These are phyloP conservation scores for Sanderia malayensis DNA, from an alignment of 30 jellyfish, hydroid and myxozoan genomes.

Conservation along the genomic window DNA sequence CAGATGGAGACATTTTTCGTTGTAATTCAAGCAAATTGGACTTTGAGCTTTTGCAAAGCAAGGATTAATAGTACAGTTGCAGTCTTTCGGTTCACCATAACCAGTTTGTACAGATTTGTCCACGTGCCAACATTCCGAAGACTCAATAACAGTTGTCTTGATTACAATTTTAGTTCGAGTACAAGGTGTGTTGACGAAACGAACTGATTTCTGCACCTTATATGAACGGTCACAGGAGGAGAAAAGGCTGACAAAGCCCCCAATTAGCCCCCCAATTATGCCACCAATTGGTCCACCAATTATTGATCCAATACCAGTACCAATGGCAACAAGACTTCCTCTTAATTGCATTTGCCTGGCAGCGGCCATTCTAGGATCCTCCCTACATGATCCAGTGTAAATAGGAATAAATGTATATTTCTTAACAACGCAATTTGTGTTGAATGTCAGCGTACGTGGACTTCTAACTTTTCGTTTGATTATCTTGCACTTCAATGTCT, in stretches of 20 bases:
- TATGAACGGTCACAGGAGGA: conserved; percentile 38
- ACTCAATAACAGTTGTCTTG: conserved; percentile 7
- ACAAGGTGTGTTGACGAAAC: conserved; percentile 28
- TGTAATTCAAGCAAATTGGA: conserved; percentile 15
- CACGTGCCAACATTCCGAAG: conserved; percentile 22
- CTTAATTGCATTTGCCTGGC: conserved; percentile 3
- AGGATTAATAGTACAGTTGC: conserved; percentile 29
- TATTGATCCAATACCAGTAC: conserved; percentile 16
- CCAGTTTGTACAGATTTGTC: conserved; percentile 27
- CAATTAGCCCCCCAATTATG: conserved; percentile 7
- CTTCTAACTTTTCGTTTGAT: conserved; percentile 2
- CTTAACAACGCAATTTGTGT: conserved; percentile 8
- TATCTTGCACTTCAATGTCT: conserved; percentile 16
- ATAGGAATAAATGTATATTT: conserved; percentile 30
- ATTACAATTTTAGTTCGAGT: background rate
- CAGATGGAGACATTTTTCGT: conserved; percentile 14
- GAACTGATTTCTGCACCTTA: conserved; percentile 5
- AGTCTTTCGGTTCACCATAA: conserved; percentile 20
- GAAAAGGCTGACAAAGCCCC: conserved; percentile 22
- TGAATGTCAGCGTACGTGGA: background rate
- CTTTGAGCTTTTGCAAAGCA: conserved; percentile 36
- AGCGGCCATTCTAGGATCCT: conserved; percentile 36
- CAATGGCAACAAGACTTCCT: conserved; percentile 15
- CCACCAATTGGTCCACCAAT: conserved; percentile 14
- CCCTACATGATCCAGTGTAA: conserved; percentile 32